Base-by-base conservation (phyloP, 2,113 vertebrate genomes). In the Phrynosoma blainvillii region DNA sequence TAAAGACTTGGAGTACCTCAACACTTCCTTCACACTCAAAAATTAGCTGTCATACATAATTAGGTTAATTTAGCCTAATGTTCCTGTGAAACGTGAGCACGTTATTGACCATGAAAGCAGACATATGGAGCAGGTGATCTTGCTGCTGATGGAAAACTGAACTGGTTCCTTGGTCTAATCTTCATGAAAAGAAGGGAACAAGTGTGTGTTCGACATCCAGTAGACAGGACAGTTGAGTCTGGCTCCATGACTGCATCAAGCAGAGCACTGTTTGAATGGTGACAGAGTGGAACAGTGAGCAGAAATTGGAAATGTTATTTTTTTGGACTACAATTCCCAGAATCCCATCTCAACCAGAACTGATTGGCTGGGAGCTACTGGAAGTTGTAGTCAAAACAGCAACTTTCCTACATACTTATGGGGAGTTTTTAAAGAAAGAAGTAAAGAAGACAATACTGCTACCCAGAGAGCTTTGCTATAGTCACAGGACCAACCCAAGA, bases 41-140 rank as follows among this genome's bases (percentile, higher is more conserved):
- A 97, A 96, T 96, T 93, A 96, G 88, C 95, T 96, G 96, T 94
- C 97, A 96, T 88, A 92, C 59, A 90, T 92, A 95, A 96, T 96
- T 96, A 94, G 59, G 23, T 92, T 94, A 95, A 95, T 94, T 95
- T 93, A 87, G 85, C 77, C 90, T 92, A 94, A 94, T 59, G 56
- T 82, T 93, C 87, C 90, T 87, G 77, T 92, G 92, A 96, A 94
- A 92, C n/a, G 66, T 89, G 81, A 94, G 89, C 86, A 88, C 9
- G 1, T 93, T 94, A 94, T 96, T 93, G 95, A 92, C 92, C 90
- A 93, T 87, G 95, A 96, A 94, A 95, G 93, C 88, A 95, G 95
- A 94, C 95, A 95, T 90, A 94, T 82, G 94, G 94, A 95, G 91
- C 84, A 91, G 87, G 83, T 95, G 94, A 95, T 94, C 93, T 95